Base-by-base conservation (phyloP, 2,797 vertebrate species). In the Basileuterus tristriatus region DNA sequence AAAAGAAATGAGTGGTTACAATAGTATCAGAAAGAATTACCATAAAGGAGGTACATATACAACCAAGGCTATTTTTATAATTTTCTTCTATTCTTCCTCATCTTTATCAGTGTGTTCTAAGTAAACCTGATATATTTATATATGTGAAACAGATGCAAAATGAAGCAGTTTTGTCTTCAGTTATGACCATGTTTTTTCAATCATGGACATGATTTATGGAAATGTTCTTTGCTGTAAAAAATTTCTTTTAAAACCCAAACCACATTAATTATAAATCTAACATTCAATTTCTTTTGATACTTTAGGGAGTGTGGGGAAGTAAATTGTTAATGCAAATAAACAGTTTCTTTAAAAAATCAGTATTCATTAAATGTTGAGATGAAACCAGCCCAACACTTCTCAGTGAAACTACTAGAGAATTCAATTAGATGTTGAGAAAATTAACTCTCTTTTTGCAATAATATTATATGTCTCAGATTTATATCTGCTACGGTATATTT, bases 131-230 rank as follows among this genome's bases (percentile, higher is more conserved):
- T 97, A 97, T 97, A 88, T 98, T 96, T 97, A 96, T 98, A 95
- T 98, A 98, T 97, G 95, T 96, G 97, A 98, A 98, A 97, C 98
- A 98, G 97, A 98, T 97, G 97, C 97, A 96, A 96, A 94, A 95
- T 97, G 95, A 97, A 97, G 92, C 90, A 85, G 75, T 97, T 97
- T 95, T 92, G 93, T 98, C 97, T 97, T 89, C 87, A 74, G 93
- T 96, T 97, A 60, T 81, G 94, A 94, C 93, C 97, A 98, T 96
- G 91, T 97, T 98, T 98, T 98, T 98, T 96, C 91, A 98, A 97
- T 98, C 97, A 97, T 62, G 84, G 83, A 89, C 95, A 95, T 97
- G 97, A 98, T 97, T 98, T 98, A 98, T 98, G 92, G 96, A 97
- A 98, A 97, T 97, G 96, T 97, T 97, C 97, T 97, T 97, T 95